Base-by-base conservation (phyloP, 2,888 invertebrate genomes). In the Phrixothrix hirtus region DNA sequence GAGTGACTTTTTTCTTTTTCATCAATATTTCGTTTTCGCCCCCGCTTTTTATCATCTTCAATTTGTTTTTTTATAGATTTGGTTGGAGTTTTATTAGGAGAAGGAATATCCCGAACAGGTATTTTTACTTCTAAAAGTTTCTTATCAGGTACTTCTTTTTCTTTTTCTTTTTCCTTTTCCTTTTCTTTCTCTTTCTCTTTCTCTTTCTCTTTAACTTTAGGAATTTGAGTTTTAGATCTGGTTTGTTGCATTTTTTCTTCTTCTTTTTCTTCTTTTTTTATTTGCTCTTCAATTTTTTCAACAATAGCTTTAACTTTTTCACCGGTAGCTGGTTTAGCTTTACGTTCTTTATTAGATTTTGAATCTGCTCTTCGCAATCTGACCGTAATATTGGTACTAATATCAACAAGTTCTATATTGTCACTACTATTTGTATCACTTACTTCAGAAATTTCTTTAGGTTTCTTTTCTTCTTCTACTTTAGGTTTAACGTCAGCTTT, bases 1-100 rank as follows among this genome's bases (percentile, higher is more conserved):
- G 16, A 53, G 48, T 50, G 27, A 60, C 58, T 71, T 69, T 56
- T 69, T 63, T 79, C 77, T 68, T 71, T 83, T 77, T 67, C 70
- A 2, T 64, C 60, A 34, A 63, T 62, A n/a, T 58, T 57, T 31
- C 73, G 65, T 59, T 75, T 75, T 16, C 72, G 60, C 1, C 72
- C 72, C 11, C 72, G 64, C 57, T 73, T 73, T 54, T 73, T 72
- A 1, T 75, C 73, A 11, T 74, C 74, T 26, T 69, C 68, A n/a
- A n/a, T n/a, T 4, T 56, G 49, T 34, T 61, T 63, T 49, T 64
- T 60, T 11, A 50, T 53, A 9, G 52, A 4, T 68, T 61, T 76
- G 71, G 48, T 68, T 36, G 48, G 55, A 29, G 36, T 69, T 56
- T 57, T 57, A 29, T 37, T 48, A 27, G 30, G 17, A 2, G 52